phyloP scores from a whole-genome alignment of 2,113 vertebrate genomes.

The Syngnathoides biaculeatus region DNA sequence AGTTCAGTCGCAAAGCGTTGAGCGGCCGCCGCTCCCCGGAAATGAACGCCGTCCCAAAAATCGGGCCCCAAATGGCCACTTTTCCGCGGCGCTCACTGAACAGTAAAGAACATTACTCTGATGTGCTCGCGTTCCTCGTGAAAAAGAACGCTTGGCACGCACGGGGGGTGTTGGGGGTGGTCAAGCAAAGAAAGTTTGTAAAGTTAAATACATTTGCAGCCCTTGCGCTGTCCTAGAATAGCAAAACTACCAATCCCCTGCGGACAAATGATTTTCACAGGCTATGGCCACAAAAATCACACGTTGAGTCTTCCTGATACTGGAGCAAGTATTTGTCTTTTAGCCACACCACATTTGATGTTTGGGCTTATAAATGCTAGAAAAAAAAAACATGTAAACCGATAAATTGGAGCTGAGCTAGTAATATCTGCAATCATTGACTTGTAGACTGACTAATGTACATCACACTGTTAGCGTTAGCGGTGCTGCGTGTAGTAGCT shows the following conservation, averaged over 20 bases:
- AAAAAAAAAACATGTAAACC: background rate
- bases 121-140: background rate
- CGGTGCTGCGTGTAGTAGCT: too few relatives aligned
- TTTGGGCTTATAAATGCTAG: background rate
- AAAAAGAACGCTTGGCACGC: background rate
- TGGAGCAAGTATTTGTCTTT: too few relatives aligned
- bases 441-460: background rate
- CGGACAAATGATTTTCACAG: background rate
- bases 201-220: background rate
- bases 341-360: background rate
- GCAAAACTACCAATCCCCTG: background rate
- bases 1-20: slow-evolving; percentile 7
- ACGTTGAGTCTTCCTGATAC: background rate
- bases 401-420: background rate
- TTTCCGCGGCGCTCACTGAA: background rate
- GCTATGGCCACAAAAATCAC: background rate
- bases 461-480: too few relatives aligned
- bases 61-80: background rate
- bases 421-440: background rate
- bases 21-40: background rate
- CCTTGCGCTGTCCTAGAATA: background rate
- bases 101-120: background rate
- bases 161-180: background rate
- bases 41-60: background rate
- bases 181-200: background rate